A percentile compares a stretch with the other conserved stretches of the same genome.
These are phyloP conservation scores for Silurus meridionalis DNA, from an alignment of 2,113 vertebrate genomes.

Conservation along the genomic window DNA sequence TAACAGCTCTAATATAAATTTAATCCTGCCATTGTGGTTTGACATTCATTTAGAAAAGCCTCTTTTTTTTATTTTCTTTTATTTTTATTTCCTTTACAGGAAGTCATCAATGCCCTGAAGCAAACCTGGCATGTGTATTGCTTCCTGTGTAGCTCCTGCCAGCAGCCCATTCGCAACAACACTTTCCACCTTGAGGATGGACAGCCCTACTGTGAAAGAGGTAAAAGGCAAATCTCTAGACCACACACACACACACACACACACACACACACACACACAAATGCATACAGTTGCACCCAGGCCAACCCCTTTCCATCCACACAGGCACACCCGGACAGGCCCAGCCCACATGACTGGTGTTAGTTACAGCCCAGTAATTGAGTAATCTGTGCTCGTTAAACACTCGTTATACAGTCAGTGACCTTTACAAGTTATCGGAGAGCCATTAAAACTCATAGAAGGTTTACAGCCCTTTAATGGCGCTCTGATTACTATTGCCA, in stretches of 20 bases:
- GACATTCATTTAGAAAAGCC: not conserved
- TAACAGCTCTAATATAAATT: not conserved
- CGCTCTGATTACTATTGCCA: slow-evolving; percentile 20
- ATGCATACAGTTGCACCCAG: too few relatives aligned
- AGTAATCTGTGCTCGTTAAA: slow-evolving; percentile 40
- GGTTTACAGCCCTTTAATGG: slow-evolving; percentile 23
- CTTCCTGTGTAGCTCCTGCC: slow-evolving; percentile 90
- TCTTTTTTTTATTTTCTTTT: not conserved
- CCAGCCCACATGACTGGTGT: slow-evolving; percentile 4
- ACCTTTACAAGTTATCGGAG: slow-evolving; percentile 41
- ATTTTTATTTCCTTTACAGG: slow-evolving; percentile 68
- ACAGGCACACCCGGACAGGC: not conserved
- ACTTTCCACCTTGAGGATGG: slow-evolving; percentile 97
- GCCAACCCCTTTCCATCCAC: not conserved
- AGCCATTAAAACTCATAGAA: slow-evolving; percentile 28
- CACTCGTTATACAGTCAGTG: slow-evolving; percentile 45
- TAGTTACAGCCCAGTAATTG: slow-evolving; percentile 28
- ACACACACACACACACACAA: not conserved
- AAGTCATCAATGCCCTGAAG: slow-evolving; percentile 97
- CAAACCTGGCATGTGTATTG: slow-evolving; percentile 96
- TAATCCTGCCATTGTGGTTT: not conserved
- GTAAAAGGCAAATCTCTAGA: slow-evolving; percentile 66
- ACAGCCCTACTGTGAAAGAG: slow-evolving; percentile 94
- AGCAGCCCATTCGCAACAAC: slow-evolving; percentile 91
- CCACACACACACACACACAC: slow-evolving; percentile 12